phyloP scores from a whole-genome alignment of 2,797 vertebrate species.

The Pipistrellus pipistrellus region DNA sequence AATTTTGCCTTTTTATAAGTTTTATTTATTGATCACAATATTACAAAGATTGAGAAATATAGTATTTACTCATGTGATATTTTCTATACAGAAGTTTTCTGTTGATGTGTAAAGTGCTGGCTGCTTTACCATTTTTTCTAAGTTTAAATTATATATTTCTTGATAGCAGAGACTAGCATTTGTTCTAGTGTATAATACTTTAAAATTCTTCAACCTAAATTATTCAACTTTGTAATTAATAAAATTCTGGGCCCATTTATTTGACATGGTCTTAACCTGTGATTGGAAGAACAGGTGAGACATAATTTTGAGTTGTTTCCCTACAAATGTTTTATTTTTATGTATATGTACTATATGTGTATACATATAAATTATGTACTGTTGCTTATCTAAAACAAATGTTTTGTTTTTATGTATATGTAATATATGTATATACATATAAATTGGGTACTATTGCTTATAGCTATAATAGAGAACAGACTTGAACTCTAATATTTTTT shows the following conservation, averaged over 20 bases:
- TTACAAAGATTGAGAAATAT: conserved; percentile 16
- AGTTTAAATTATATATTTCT: conserved; percentile 29
- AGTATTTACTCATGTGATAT: background rate
- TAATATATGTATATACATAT: too few species aligned
- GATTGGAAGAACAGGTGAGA: background rate
- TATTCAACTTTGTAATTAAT: conserved; percentile 49
- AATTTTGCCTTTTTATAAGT: background rate
- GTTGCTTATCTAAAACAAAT: too few species aligned
- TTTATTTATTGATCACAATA: background rate
- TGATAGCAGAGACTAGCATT: conserved; percentile 28
- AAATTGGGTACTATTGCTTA: background rate
- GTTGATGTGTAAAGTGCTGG: background rate
- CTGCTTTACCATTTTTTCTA: conserved; percentile 2
- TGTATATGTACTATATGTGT: background rate
- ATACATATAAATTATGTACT: background rate
- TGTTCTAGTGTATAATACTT: conserved; percentile 12
- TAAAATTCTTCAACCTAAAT: conserved; percentile 32
- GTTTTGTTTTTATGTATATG: too few species aligned
- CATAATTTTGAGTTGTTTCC: conserved; percentile 37
- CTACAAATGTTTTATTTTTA: background rate
- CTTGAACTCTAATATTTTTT: conserved; percentile 16
- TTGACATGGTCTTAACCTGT: conserved; percentile 6
- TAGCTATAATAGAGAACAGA: conserved; percentile 1
- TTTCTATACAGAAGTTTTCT: conserved; percentile 17
- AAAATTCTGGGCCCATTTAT: conserved; percentile 36